Conservation (phyloP, 2,113 vertebrate species). For the Neolamprologus toae region DNA sequence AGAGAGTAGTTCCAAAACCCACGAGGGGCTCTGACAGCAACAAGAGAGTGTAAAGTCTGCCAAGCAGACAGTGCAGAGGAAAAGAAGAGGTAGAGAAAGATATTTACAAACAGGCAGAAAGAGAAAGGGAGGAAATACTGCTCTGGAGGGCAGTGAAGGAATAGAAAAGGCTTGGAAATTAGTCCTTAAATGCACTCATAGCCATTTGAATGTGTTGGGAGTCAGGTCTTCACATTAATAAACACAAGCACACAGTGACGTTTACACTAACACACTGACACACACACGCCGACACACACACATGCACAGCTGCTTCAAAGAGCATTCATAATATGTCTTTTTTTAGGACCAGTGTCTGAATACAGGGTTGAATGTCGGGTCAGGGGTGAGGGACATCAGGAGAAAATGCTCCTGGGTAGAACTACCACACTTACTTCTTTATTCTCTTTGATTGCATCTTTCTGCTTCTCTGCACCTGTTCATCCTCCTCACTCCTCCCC, state of each 20-base stretch:
- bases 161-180: not conserved
- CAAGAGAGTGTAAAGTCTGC: not conserved
- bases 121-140: not conserved
- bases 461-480: constrained; percentile 10
- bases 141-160: not conserved
- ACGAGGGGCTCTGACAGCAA: constrained; percentile 31
- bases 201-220: not conserved
- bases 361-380: not conserved
- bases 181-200: not conserved
- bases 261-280: not conserved
- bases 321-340: not conserved
- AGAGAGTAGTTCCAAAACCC: constrained; percentile 10
- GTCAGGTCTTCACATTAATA: not conserved
- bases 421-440: constrained; percentile 1
- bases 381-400: constrained; percentile 1
- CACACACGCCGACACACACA: not conserved
- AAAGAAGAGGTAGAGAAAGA: not conserved
- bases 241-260: not conserved
- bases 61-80: constrained; percentile 11
- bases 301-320: not conserved
- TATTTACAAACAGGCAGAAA: not conserved
- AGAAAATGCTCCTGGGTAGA: constrained; percentile 21
- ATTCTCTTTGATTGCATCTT: constrained; percentile 38
- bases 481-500: not conserved
- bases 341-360: not conserved